Conservation (phyloP, 2,797 vertebrate genomes). For the Todus mexicanus region DNA sequence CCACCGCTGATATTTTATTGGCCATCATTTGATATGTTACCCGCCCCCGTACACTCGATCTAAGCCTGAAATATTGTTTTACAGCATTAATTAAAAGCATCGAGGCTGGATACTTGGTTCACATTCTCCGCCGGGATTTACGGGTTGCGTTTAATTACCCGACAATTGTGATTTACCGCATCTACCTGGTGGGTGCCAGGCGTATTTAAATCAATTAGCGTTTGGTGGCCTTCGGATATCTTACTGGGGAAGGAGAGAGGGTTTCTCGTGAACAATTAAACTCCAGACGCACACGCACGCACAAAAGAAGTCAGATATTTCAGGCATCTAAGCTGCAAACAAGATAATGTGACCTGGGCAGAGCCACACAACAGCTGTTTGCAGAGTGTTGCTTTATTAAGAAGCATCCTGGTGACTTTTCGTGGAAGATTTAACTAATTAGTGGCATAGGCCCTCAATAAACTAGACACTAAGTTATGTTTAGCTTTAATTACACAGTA, state of each 20-base stretch:
- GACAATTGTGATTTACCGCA: slow-evolving; percentile 14
- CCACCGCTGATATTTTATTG: slow-evolving; percentile 9
- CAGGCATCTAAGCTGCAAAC: slow-evolving; percentile 55
- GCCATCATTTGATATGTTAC: not conserved
- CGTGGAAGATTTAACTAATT: slow-evolving; percentile 45
- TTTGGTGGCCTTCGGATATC: not conserved
- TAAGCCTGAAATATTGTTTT: slow-evolving; percentile 43
- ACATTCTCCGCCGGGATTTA: not conserved
- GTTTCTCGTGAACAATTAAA: not conserved
- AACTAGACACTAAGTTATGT: slow-evolving; percentile 13
- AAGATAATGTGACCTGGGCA: slow-evolving; percentile 56
- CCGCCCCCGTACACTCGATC: not conserved
- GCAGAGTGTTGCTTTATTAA: not conserved
- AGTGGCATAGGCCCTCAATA: not conserved
- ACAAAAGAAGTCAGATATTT: not conserved
- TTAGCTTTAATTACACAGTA: slow-evolving; percentile 22
- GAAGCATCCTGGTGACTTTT: slow-evolving; percentile 9
- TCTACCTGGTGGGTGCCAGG: slow-evolving; percentile 12
- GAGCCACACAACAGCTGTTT: slow-evolving; percentile 39
- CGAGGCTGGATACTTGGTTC: not conserved
- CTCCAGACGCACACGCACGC: not conserved
- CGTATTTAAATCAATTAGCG: not conserved
- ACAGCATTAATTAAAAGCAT: slow-evolving; percentile 32
- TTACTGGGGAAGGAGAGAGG: not conserved
- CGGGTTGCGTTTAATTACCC: not conserved